Percentiles rank a stretch among this genome's conserved stretches.
Conservation (phyloP, 2,888 invertebrate species). For the Cheilosia scutellata region DNA sequence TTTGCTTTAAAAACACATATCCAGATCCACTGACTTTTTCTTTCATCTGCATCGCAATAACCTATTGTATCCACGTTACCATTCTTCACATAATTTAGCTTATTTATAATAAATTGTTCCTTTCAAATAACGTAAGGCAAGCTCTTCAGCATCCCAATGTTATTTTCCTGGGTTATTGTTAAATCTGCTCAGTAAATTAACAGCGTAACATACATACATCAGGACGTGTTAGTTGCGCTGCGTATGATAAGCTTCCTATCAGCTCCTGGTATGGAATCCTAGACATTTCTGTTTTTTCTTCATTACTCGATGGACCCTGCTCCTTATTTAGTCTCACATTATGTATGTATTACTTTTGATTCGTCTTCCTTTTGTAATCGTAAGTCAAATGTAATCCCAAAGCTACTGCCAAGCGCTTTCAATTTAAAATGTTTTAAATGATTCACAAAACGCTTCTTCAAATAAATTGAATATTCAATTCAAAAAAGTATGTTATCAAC, state of each 20-base stretch:
- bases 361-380: not conserved
- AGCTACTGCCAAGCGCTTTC: not conserved
- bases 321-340: not conserved
- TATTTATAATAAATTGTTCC: too few species aligned
- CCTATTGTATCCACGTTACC: not conserved
- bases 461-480: too few species aligned
- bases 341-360: too few species aligned
- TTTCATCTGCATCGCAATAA: not conserved
- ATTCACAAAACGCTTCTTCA: not conserved
- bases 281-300: not conserved
- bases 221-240: not conserved
- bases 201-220: not conserved
- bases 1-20: not conserved
- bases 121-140: too few species aligned
- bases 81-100: too few species aligned
- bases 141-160: not conserved
- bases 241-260: not conserved
- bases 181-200: too few species aligned
- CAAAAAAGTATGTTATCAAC: too few species aligned
- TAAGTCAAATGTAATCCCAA: not conserved
- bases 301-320: not conserved
- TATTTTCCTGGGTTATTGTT: not conserved
- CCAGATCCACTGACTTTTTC: not conserved
- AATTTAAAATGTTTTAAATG: not conserved
- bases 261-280: not conserved